Base-by-base conservation (phyloP, 2,113 vertebrate species). In the Sisor rabdophorus region DNA sequence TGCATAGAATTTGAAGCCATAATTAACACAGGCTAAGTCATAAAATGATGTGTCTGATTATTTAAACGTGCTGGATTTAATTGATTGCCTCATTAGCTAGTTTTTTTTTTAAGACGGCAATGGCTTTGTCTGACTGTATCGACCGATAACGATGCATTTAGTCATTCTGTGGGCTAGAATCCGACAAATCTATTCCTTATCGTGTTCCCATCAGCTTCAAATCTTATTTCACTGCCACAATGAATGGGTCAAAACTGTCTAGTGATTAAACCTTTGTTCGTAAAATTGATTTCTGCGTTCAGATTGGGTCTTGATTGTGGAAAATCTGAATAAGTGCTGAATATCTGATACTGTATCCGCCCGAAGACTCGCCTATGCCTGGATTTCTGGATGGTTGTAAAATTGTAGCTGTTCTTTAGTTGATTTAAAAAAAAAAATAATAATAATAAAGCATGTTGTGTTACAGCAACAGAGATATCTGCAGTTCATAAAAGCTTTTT, bases 81-180 rank as follows among this genome's bases (percentile, higher is more conserved):
- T 44, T 73, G 60, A 76, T 68, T 24, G 17, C 28, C 47, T 76
- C 68, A 60, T 82, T 79, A 76, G n/a, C 20, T 60, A 11, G 68
- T 60, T 72, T 76, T 70, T 36, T 16, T 50, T 13, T 50, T 26
- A 17, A 20, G 13, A 32, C 67, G 55, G 19, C 67, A 60, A 72
- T 60, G 30, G 56, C 68, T 61, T 30, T 40, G 52, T 54, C 28
- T 16, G 71, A 71, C 52, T 30, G 55, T 67, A 71, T 64, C 40
- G 65, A 24, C 22, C n/a, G 78, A 78, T 75, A 75, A 67, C 71
- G 52, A 67, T 76, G n/a, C 22, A 58, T 65, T 81, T 77, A 75
- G 64, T 32, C 26, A 44, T 40, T 75, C 52, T 69, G 36, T 63
- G 63, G 58, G 40, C 26, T 24, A 54, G 20, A 32, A 63, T 59